Evolutionary conservation across 2,797 vertebrate species (phyloP).

Genomic region (Odontamblyopus lacepedii): DNA sequence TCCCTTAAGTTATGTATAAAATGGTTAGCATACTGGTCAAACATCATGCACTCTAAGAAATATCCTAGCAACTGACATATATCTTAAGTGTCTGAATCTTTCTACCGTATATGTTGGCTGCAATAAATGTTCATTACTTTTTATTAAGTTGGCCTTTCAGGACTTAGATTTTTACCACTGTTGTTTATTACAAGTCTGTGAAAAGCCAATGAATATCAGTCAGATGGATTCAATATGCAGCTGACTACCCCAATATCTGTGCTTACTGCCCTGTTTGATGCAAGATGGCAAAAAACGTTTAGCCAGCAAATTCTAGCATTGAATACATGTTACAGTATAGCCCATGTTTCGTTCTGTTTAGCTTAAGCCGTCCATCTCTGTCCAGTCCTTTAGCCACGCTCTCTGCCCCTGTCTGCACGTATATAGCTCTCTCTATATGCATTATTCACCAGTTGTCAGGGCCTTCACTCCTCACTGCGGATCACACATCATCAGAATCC

Average conservation of each 20-base stretch:
- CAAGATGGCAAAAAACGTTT: background rate
- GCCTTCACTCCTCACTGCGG: slow-evolving; percentile 21
- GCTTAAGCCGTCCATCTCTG: slow-evolving; percentile 1
- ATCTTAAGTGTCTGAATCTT: no score
- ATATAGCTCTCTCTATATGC: slow-evolving; percentile 24
- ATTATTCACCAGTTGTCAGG: slow-evolving; percentile 52
- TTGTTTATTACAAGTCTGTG: background rate
- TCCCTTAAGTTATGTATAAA: no score
- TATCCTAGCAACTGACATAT: no score
- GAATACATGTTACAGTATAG: background rate
- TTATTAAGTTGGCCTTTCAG: no score
- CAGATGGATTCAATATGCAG: background rate
- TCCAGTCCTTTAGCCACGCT: slow-evolving; percentile 14
- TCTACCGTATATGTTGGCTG: no score
- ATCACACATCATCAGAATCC: slow-evolving; percentile 31
- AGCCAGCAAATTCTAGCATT: background rate
- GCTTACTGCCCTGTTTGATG: background rate
- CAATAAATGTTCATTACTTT: no score
- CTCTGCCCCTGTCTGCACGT: slow-evolving; percentile 13
- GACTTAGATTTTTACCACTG: background rate
- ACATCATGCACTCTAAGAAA: no score
- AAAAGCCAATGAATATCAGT: background rate
- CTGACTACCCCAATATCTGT: background rate
- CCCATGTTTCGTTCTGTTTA: background rate
- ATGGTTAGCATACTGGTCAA: no score